A percentile compares a stretch with the other conserved stretches of the same genome.
These are phyloP conservation scores for Bombus fervidus DNA, from an alignment of 1,140 invertebrate species.

Conservation along the genomic window DNA sequence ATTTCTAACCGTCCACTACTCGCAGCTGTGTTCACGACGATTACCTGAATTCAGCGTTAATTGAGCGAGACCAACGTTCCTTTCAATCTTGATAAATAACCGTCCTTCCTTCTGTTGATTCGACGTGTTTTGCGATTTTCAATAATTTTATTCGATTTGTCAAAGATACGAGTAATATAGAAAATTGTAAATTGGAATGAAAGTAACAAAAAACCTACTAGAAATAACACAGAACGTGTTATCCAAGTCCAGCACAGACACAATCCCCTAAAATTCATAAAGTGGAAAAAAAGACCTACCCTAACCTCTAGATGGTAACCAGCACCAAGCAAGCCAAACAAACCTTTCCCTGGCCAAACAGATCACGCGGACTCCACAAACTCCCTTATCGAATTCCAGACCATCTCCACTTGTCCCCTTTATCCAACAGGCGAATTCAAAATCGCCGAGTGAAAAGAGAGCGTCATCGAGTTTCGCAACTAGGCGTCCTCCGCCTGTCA, in stretches of 20 bases:
- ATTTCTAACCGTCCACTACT: constrained; percentile 3
- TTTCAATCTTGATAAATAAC: background rate
- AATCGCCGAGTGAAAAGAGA: constrained; percentile 4
- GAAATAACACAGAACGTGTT: too few relatives aligned
- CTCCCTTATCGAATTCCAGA: background rate
- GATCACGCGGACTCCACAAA: background rate
- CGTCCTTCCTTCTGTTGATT: too few relatives aligned
- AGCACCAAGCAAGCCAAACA: background rate
- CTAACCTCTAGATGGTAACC: too few relatives aligned
- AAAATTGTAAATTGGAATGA: too few relatives aligned
- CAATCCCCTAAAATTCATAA: too few relatives aligned
- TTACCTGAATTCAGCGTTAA: constrained; percentile 14
- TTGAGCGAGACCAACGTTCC: background rate
- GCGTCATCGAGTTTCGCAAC: background rate
- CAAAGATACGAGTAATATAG: too few relatives aligned
- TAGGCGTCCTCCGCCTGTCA: constrained; percentile 2
- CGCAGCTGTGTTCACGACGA: constrained; percentile 11
- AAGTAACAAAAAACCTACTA: too few relatives aligned
- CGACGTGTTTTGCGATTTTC: background rate
- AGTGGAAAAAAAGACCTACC: too few relatives aligned
- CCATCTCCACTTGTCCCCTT: background rate
- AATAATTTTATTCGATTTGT: background rate
- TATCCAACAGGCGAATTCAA: background rate
- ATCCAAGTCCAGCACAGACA: too few relatives aligned
- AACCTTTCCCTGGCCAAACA: background rate